Evolutionary conservation across 2,113 vertebrate genomes (phyloP), one percentile per base, ranked within the genome.

Genomic region (Syrrhaptes paradoxus): DNA sequence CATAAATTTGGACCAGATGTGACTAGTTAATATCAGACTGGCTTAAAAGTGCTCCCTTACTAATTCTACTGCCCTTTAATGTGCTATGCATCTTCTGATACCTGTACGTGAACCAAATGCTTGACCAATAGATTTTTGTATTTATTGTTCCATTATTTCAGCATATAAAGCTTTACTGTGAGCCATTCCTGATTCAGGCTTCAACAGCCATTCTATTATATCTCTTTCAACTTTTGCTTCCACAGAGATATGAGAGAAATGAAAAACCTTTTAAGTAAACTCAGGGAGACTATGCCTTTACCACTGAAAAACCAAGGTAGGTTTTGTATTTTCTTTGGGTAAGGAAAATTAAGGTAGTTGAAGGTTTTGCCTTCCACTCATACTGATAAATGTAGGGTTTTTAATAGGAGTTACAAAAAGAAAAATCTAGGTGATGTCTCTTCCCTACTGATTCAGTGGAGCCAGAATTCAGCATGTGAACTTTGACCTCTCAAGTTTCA

Each of bases 271-370:
- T 98, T 99, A 98, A 99, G 99, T 98, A 99, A 99, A 99, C 99
- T 99, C 99, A 99, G 99, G 99, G 99, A 99, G 98, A 99, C 99
- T 95, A 99, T 99, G 99, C 99, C 99, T 99, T 99, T 99, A 98
- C 99, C 99, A 97, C 80, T 99, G 98, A 99, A 99, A 98, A 99
- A 99, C 97, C 99, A 99, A 99, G 99, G 99, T 99, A 97, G 83
- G 97, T 96, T 93, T 93, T 96, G 32, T 74, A 81, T 85, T 90
- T 95, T 90, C 36, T 90, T 66, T 11, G 18, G 74, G 20, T 87
- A 63, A 46, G 22, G 26, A 79, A 87, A 87, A 85, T 73, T 16
- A 82, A n/a, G 10, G 28, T 48, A 70, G 65, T 76, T 43, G 49
- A 70, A 66, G 17, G 5, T 5, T 68, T 85, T 68, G 6, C 10